Conservation (phyloP, 1,140 invertebrate species). For the Drosophila suzukii region DNA sequence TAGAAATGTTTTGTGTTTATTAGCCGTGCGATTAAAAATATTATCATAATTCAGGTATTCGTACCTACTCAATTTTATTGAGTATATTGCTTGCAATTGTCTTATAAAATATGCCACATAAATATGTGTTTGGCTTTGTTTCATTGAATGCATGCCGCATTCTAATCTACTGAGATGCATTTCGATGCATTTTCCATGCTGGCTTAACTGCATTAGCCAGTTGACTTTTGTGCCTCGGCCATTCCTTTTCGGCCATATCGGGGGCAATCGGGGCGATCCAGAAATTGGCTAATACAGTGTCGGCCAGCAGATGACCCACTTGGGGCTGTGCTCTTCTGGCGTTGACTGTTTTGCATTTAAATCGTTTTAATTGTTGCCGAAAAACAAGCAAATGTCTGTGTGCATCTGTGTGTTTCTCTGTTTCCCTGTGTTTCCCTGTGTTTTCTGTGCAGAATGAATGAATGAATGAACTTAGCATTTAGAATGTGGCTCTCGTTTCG, state of each 20-base stretch:
- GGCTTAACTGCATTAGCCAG: slow-evolving; percentile 21
- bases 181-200: neutral
- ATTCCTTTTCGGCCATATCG: slow-evolving; percentile 7
- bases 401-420: neutral
- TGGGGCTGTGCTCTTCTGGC: slow-evolving; percentile 32
- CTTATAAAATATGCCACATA: neutral
- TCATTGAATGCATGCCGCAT: neutral
- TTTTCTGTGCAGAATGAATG: slow-evolving; percentile 32
- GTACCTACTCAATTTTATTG: neutral
- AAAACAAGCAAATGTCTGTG: slow-evolving; percentile 15
- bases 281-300: slow-evolving; percentile 40
- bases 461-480: slow-evolving; percentile 71
- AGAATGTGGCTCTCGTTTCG: slow-evolving; percentile 41
- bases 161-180: slow-evolving; percentile 1
- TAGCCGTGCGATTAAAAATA: neutral
- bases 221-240: slow-evolving; percentile 24
- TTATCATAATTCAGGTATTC: neutral
- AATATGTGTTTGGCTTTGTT: neutral
- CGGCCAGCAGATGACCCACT: slow-evolving; percentile 38
- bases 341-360: slow-evolving; percentile 75
- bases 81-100: neutral
- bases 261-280: slow-evolving; percentile 27
- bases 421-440: neutral
- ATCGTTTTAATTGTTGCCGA: slow-evolving; percentile 71
- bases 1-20: neutral